phyloP scores from a whole-genome alignment of 2,888 invertebrate species.

The Sinelater perroti region DNA sequence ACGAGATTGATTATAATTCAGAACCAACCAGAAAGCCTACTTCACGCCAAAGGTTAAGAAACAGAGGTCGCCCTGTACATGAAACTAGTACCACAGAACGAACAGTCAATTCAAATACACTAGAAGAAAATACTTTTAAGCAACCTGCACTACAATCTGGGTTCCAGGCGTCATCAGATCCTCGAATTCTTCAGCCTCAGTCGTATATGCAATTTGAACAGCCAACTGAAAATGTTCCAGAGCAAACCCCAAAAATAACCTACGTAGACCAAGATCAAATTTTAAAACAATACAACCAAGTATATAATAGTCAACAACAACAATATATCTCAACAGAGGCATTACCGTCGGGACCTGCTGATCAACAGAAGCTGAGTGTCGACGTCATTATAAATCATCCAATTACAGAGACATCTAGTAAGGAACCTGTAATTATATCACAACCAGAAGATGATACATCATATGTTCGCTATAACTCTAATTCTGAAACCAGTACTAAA shows the following conservation, averaged over 20 bases:
- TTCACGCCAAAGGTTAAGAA: slow-evolving; percentile 51
- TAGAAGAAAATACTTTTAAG: slow-evolving; percentile 21
- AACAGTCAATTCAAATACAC: slow-evolving; percentile 2
- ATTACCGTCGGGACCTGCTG: neutral
- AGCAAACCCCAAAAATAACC: neutral
- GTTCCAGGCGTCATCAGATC: slow-evolving; percentile 19
- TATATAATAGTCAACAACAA: neutral
- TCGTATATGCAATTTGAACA: slow-evolving; percentile 51
- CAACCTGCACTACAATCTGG: slow-evolving; percentile 20
- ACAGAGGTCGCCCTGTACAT: slow-evolving; percentile 50
- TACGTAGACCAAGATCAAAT: neutral
- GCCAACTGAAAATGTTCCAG: slow-evolving; percentile 5
- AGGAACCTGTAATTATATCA: slow-evolving; percentile 35
- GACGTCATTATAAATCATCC: slow-evolving; percentile 48
- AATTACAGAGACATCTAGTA: slow-evolving; percentile 15
- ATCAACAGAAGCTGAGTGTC: slow-evolving; percentile 40
- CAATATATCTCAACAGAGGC: slow-evolving; percentile 16
- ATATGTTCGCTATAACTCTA: slow-evolving; percentile 40
- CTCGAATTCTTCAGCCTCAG: slow-evolving; percentile 37
- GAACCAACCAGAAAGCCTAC: slow-evolving; percentile 36
- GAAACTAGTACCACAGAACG: slow-evolving; percentile 23
- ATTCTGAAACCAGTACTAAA: slow-evolving; percentile 43
- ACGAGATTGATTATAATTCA: slow-evolving; percentile 6
- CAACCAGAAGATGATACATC: slow-evolving; percentile 37
- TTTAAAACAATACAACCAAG: slow-evolving; percentile 1